Percentiles rank a stretch among this genome's conserved stretches.
Evolutionary conservation across 1,140 invertebrate genomes (phyloP).

Genomic region (Neelides sp.): DNA sequence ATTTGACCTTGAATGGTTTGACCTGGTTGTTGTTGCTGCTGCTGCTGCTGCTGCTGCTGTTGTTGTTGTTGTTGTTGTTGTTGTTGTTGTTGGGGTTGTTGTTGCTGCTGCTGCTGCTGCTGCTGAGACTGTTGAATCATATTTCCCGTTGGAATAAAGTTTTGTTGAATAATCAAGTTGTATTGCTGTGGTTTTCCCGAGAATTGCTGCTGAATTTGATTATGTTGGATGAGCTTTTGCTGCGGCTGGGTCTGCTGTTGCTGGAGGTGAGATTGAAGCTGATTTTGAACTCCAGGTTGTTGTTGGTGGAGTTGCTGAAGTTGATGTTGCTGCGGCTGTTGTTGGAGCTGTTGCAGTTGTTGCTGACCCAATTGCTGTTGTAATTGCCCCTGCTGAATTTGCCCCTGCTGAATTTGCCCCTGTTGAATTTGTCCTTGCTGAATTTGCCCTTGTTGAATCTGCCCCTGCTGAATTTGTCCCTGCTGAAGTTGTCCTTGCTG

Average conservation of each 20-base stretch:
- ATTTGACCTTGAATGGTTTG: not conserved
- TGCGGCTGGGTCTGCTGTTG: conserved; percentile 7
- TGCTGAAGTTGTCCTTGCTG: not conserved
- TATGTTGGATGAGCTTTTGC: conserved; percentile 5
- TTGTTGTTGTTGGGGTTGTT: not conserved
- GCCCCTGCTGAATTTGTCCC: not conserved
- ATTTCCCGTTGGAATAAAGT: no score
- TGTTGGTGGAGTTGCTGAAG: conserved; percentile 10
- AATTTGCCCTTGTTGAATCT: not conserved
- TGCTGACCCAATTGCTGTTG: conserved; percentile 6
- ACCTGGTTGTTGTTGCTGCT: not conserved
- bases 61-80: not conserved
- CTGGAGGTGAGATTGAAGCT: conserved; percentile 5
- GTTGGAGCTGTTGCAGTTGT: not conserved
- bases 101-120: not conserved
- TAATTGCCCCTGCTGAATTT: not conserved
- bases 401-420: not conserved
- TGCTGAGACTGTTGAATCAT: conserved; percentile 2
- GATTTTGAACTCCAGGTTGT: conserved; percentile 6
- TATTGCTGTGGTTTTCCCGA: conserved; percentile 11
- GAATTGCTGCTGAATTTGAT: not conserved
- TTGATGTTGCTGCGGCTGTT: conserved; percentile 6
- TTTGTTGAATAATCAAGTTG: conserved; percentile 16
- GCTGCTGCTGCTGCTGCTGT: conserved; percentile 1
- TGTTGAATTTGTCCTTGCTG: not conserved